Conservation (phyloP, 2,797 vertebrate species). For the Sebastes dallii region DNA sequence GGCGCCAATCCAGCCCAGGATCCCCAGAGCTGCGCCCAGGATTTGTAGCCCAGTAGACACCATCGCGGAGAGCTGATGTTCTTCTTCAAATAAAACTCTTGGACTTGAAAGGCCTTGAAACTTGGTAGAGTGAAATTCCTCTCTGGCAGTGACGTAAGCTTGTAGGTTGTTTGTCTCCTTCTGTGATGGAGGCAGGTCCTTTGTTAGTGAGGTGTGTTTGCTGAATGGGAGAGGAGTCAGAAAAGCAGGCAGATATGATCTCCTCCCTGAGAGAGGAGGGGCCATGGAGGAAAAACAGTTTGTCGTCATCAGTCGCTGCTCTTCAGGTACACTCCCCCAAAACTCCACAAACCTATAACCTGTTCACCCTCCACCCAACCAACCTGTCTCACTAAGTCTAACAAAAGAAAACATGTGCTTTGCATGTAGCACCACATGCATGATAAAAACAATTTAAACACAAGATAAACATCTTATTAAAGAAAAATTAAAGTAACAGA, state of each 20-base stretch:
- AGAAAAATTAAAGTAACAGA: neutral
- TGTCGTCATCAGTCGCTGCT: constrained; percentile 15
- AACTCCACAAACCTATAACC: constrained; percentile 1
- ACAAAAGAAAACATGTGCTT: neutral
- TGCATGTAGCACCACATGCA: neutral
- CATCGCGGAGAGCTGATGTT: constrained; percentile 75
- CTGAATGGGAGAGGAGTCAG: constrained; percentile 33
- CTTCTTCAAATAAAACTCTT: constrained; percentile 14
- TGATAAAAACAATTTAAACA: neutral
- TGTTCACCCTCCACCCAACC: constrained; percentile 17
- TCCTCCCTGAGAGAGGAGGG: constrained; percentile 40
- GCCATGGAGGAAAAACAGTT: constrained; percentile 11
- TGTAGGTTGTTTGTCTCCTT: constrained; percentile 10
- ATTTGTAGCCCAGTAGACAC: constrained; percentile 93
- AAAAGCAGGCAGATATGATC: constrained; percentile 38
- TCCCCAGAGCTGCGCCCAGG: constrained; percentile 86
- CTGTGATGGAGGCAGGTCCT: neutral
- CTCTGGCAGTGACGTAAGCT: neutral
- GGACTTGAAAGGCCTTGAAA: neutral
- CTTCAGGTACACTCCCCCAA: constrained; percentile 25
- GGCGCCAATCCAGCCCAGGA: constrained; percentile 91
- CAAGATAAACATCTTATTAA: neutral
- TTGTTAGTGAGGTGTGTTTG: constrained; percentile 5
- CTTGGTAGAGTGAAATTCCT: neutral
- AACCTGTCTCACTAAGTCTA: neutral